A percentile compares a stretch with the other conserved stretches of the same genome.
Conservation (phyloP, 2,888 invertebrate genomes). For the Monopis laevigella region DNA sequence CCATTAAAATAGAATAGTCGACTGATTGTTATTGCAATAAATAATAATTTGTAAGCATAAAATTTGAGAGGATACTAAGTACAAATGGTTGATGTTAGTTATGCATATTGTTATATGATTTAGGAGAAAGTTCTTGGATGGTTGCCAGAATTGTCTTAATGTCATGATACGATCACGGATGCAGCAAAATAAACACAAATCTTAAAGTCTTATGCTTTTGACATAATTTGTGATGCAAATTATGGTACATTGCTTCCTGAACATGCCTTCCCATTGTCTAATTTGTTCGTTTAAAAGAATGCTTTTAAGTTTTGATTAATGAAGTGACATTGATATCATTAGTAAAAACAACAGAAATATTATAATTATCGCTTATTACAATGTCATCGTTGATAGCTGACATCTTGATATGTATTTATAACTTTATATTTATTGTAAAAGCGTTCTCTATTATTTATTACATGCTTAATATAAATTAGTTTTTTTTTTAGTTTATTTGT, state of each 20-base stretch:
- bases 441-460: too few relatives aligned
- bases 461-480: too few relatives aligned
- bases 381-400: not conserved
- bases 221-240: conserved; percentile 32
- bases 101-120: conserved; percentile 37
- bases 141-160: conserved; percentile 40
- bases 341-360: too few relatives aligned
- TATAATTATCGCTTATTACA: not conserved
- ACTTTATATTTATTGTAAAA: too few relatives aligned
- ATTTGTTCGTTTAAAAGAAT: not conserved
- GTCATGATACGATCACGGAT: conserved; percentile 37
- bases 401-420: too few relatives aligned
- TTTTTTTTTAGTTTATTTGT: too few relatives aligned
- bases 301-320: too few relatives aligned
- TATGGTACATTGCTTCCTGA: conserved; percentile 8
- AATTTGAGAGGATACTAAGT: too few relatives aligned
- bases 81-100: conserved; percentile 18
- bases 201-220: conserved; percentile 21
- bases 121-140: conserved; percentile 52
- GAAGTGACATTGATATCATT: too few relatives aligned
- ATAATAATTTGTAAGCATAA: too few relatives aligned
- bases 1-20: too few relatives aligned
- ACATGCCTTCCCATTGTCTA: not conserved
- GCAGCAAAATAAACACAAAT: conserved; percentile 40
- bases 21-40: too few relatives aligned